Conservation (phyloP, 2,888 invertebrate genomes). For the Morpho helenor region DNA sequence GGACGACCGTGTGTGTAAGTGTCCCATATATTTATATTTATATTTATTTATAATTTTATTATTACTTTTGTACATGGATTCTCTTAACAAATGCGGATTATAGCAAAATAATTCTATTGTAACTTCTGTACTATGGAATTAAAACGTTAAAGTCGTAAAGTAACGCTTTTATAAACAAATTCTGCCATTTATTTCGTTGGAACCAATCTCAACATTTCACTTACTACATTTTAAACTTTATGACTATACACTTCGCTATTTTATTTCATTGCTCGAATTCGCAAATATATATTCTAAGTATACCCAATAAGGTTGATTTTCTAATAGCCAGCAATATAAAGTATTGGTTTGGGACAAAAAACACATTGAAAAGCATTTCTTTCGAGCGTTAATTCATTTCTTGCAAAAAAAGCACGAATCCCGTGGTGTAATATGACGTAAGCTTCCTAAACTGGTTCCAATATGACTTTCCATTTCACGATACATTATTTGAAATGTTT, state of each 20-base stretch:
- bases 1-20: no score
- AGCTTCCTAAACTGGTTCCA: conserved; percentile 32
- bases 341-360: conserved; percentile 23
- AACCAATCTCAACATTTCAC: conserved; percentile 14
- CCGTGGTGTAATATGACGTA: conserved; percentile 48
- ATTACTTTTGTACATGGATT: no score
- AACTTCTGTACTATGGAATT: no score
- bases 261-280: not conserved
- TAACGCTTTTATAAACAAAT: no score
- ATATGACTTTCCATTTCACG: conserved; percentile 29
- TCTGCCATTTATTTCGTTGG: not conserved
- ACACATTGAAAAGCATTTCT: conserved; percentile 43
- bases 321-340: not conserved
- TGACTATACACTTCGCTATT: conserved; percentile 8
- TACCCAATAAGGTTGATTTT: conserved; percentile 7
- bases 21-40: no score
- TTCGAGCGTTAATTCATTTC: conserved; percentile 37
- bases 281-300: conserved; percentile 1
- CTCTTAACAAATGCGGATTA: no score
- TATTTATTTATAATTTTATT: no score
- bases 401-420: conserved; percentile 29
- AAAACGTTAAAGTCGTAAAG: no score
- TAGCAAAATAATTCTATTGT: no score
- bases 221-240: conserved; percentile 18
- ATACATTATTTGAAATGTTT: conserved; percentile 13